Conservation (phyloP, 1,140 invertebrate genomes). For the Stratiolaelaps scimitus region DNA sequence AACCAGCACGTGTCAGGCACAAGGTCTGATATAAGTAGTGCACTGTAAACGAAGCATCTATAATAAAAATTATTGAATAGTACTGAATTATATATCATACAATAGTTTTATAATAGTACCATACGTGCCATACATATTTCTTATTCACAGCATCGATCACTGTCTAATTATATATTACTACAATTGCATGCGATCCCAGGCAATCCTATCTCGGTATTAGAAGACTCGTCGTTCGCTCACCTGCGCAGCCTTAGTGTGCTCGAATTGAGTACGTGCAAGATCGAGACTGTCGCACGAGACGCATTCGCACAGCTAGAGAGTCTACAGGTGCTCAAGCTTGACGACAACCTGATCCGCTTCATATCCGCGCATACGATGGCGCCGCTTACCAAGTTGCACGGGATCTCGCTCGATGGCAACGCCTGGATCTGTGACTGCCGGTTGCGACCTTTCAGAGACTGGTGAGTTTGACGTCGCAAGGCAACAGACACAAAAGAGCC, state of each 20-base stretch:
- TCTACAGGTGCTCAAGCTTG: constrained; percentile 67
- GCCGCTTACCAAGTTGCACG: constrained; percentile 55
- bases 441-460: constrained; percentile 62
- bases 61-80: no score
- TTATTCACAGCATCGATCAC: no score
- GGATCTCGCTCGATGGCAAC: constrained; percentile 61
- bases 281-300: constrained; percentile 58
- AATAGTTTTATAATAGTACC: no score
- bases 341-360: constrained; percentile 63
- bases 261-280: constrained; percentile 64
- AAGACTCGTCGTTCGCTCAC: constrained; percentile 58
- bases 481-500: no score
- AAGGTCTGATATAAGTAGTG: no score
- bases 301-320: constrained; percentile 66
- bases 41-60: no score
- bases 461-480: constrained; percentile 41
- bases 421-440: constrained; percentile 81
- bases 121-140: no score
- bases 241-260: constrained; percentile 60
- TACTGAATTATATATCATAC: no score
- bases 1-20: no score
- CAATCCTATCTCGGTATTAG: constrained; percentile 61
- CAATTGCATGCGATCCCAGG: constrained; percentile 39
- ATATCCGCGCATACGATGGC: constrained; percentile 56
- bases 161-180: no score